Base-by-base conservation (phyloP, 2,888 invertebrate species). In the Eudemis profundana region DNA sequence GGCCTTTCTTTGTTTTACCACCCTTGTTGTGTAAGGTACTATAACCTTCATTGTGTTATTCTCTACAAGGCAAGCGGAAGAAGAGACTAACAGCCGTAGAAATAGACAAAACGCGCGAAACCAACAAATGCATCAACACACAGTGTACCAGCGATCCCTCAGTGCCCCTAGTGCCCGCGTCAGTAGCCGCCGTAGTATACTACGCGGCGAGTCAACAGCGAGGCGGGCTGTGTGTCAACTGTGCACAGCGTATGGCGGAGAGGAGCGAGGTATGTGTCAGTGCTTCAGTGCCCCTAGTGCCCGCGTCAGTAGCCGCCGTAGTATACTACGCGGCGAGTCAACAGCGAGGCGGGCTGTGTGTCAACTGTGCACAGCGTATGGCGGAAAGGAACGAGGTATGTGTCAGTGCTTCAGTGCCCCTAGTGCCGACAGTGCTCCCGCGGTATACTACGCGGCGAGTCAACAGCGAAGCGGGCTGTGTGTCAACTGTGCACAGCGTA, bases 121-220 rank as follows among this genome's bases (percentile, higher is more conserved):
- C 8, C 5, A 72, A 69, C 29, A 79, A 73, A 21, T 95, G 95
- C 70, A 87, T 95, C 5, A 95, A 95, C 81, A 90, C 90, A 38
- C 76, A 80, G 8, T 95, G 95, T 73, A 71, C 73, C 0, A 92
- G 92, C 27, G 90, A 65, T 2, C 44, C 40, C 0, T 50, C 46
- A 0, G 71, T 5, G 5, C 91, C 57, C 0, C 89, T 67, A 89
- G 15, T 78, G 70, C 0, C 82, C 1, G 83, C 54, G 0, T 84
- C 0, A 93, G 94, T 15, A 49, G 12, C 81, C 46, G 83, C 88
- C 0, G 76, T 89, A 0, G 76, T 85, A 0, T 93, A 86, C 72
- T 94, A 89, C 68, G 92, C 4, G 82, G 84, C 54, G 3, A 17
- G 15, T 15, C 23, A 12, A 0, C 54, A 0, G 81, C 70, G 10